phyloP scores from a whole-genome alignment of 2,797 vertebrate genomes.

The Petrocephalus sullivani region DNA sequence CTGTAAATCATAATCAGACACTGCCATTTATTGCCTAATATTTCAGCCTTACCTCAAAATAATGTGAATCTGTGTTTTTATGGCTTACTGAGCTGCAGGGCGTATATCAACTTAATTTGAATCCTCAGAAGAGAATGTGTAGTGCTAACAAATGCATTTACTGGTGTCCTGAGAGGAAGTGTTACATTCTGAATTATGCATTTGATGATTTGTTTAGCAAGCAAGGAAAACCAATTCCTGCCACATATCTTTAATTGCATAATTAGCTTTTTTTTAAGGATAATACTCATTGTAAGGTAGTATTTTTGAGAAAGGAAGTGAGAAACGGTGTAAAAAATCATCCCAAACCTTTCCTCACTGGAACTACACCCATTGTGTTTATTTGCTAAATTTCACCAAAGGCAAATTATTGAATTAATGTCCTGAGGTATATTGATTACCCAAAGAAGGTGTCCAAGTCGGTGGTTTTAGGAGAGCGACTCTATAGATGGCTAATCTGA shows the following conservation, averaged over 20 bases:
- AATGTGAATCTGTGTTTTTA: not conserved
- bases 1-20: conserved; percentile 14
- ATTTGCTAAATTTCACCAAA: not conserved
- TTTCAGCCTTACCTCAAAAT: not conserved
- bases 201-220: not conserved
- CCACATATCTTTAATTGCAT: not conserved
- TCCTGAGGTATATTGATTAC: not conserved
- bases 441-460: not conserved
- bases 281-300: not conserved
- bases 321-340: not conserved
- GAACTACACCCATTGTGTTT: not conserved
- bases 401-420: not conserved
- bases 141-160: not conserved
- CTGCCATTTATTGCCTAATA: not conserved
- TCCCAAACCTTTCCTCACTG: not conserved
- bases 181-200: not conserved
- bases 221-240: not conserved
- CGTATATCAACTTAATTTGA: not conserved
- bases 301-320: not conserved
- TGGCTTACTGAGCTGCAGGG: not conserved
- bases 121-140: not conserved
- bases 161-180: not conserved
- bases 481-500: not conserved
- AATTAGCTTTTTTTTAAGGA: not conserved
- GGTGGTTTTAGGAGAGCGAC: not conserved